Evolutionary conservation across 2,113 vertebrate genomes (phyloP).

Genomic region (Fukomys damarensis): DNA sequence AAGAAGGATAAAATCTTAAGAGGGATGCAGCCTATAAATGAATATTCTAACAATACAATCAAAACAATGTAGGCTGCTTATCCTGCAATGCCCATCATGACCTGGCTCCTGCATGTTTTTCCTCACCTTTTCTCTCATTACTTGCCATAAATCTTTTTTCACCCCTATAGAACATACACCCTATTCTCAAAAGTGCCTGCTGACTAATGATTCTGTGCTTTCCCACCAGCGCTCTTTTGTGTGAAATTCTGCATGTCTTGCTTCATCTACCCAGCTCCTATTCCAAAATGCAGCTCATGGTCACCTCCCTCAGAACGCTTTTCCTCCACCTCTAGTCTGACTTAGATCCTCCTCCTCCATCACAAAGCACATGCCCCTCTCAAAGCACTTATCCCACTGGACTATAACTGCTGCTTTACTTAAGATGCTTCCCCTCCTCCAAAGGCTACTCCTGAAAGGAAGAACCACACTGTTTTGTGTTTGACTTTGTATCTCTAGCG

Average conservation of each 20-base stretch:
- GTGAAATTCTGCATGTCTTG: neutral
- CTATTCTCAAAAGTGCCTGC: neutral
- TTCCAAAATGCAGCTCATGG: neutral
- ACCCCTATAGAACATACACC: rapidly evolving
- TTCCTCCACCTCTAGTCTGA: neutral
- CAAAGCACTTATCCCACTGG: rapidly evolving
- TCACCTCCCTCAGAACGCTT: neutral
- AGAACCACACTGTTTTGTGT: neutral
- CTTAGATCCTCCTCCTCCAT: neutral
- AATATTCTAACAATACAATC: no score
- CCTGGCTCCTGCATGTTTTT: rapidly evolving
- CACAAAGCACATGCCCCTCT: neutral
- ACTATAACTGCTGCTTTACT: neutral
- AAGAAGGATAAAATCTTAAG: neutral
- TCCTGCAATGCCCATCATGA: rapidly evolving
- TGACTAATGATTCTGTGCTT: neutral
- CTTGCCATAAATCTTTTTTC: neutral
- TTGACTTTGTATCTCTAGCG: neutral
- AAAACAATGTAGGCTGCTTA: neutral
- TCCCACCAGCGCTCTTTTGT: neutral
- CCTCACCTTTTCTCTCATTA: no score
- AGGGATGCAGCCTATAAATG: neutral
- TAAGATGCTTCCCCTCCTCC: neutral
- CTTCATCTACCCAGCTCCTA: neutral
- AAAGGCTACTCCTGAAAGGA: neutral